A percentile compares a stretch with the other conserved stretches of the same genome.
These are phyloP conservation scores for Eutrigla gurnardus DNA, from an alignment of 2,797 vertebrate species.

Conservation along the genomic window DNA sequence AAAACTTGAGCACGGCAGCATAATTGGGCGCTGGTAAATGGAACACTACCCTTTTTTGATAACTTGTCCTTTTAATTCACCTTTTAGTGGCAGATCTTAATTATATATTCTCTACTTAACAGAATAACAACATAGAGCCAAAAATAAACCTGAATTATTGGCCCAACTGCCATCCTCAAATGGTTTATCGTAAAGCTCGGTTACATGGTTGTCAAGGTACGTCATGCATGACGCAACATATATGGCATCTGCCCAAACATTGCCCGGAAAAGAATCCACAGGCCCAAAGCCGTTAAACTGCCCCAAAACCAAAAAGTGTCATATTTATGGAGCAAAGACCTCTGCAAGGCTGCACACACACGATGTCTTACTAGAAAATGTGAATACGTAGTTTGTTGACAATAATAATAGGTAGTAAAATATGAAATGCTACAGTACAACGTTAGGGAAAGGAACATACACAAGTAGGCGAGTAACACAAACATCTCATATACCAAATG, in stretches of 20 bases:
- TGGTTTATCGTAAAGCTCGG: background rate
- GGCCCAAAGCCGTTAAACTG: background rate
- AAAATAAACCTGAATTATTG: background rate
- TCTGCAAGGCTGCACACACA: background rate
- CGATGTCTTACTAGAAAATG: background rate
- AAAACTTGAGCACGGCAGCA: conserved; percentile 10
- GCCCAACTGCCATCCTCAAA: background rate
- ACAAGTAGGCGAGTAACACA: too few species aligned
- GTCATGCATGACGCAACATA: background rate
- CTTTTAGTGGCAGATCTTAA: background rate
- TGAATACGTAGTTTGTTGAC: background rate
- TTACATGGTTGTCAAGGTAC: background rate
- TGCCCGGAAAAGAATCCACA: background rate
- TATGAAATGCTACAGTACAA: background rate
- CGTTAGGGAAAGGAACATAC: too few species aligned
- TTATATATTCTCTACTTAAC: background rate
- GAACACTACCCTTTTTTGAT: conserved; percentile 1
- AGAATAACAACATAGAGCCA: background rate
- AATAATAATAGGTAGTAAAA: background rate
- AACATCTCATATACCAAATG: too few species aligned
- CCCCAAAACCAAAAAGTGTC: conserved; percentile 29
- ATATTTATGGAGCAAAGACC: conserved; percentile 7
- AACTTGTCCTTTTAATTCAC: background rate
- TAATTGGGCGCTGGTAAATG: background rate
- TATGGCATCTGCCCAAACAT: background rate